Base-by-base conservation (phyloP, 2,797 vertebrate species). In the Platalea minor region DNA sequence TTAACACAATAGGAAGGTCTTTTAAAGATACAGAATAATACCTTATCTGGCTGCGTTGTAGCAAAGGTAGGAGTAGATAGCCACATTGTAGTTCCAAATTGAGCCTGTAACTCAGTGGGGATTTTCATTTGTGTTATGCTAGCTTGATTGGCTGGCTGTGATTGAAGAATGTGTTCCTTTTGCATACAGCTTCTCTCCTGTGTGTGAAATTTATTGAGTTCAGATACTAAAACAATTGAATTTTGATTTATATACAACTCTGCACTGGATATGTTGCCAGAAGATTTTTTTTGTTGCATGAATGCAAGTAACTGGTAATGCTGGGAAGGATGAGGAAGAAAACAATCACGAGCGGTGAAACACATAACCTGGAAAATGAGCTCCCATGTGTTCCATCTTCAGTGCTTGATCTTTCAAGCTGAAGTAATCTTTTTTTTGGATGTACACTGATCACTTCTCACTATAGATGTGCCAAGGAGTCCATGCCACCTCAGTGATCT, bases 1-100 rank as follows among this genome's bases (percentile, higher is more conserved):
- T 78, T 81, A 80, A 78, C 88, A 91, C 53, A 88, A 72, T 89
- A 46, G 76, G 39, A 74, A 59, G 33, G 39, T 60, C 85, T 78
- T 95, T 88, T 84, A 93, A 82, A 88, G 76, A 35, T 76, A 59
- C 51, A 63, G 89, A 92, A 92, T 89, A 96, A 92, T 96, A 68
- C 79, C 20, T 95, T 79, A 53, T 56, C 73, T 93, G 67, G 11
- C 88, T 96, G 67, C 2, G 12, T 88, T 73, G 76, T 67, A 93
- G 94, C 46, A 86, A 91, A 96, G 53, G 43, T 76, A 79, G 76
- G 69, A 91, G 61, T 93, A 88, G 81, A 84, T 90, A 79, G 61
- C 54, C 69, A 88, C 46, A 26, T 59, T 91, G 75, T 92, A 73
- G 81, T 89, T 92, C 81, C 75, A 89, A 83, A 88, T 93, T 97